Percentiles rank a stretch among this genome's conserved stretches.
Conservation (phyloP, 2,113 vertebrate species). For the Gambusia holbrooki region DNA sequence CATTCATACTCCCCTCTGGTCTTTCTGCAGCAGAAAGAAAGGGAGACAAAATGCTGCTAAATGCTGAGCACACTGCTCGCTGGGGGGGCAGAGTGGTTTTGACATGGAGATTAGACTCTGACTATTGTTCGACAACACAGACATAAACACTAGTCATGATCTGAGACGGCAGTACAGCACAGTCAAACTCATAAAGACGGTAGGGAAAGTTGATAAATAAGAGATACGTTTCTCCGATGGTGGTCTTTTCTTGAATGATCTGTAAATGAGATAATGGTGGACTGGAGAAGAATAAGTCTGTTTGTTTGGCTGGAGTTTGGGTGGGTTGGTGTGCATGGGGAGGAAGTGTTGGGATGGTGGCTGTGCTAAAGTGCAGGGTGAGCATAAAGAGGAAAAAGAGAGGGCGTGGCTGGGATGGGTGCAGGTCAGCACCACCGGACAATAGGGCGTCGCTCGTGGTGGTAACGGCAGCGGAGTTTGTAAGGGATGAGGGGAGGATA, state of each 20-base stretch:
- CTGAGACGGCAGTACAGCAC: slow-evolving; percentile 49
- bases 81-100: slow-evolving; percentile 98
- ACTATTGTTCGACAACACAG: slow-evolving; percentile 88
- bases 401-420: slow-evolving; percentile 70
- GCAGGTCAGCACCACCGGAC: slow-evolving; percentile 71
- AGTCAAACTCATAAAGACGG: slow-evolving; percentile 22
- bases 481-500: slow-evolving; percentile 36
- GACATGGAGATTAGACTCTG: slow-evolving; percentile 99
- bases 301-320: slow-evolving; percentile 73
- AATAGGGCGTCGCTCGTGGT: slow-evolving; percentile 75
- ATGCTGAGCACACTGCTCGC: slow-evolving; percentile 94
- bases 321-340: slow-evolving; percentile 54
- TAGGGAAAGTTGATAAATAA: slow-evolving; percentile 5
- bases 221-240: slow-evolving; percentile 66
- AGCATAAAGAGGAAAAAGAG: slow-evolving; percentile 72
- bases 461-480: slow-evolving; percentile 6
- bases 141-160: slow-evolving; percentile 50
- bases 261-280: slow-evolving; percentile 90
- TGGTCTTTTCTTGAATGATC: slow-evolving; percentile 88
- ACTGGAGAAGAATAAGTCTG: slow-evolving; percentile 87
- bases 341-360: slow-evolving; percentile 72
- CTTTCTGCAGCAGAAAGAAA: slow-evolving; percentile 94
- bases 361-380: slow-evolving; percentile 89
- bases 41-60: slow-evolving; percentile 97
- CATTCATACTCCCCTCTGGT: slow-evolving; percentile 41